These are phyloP conservation scores for Babyrousa celebensis DNA, from an alignment of 2,797 vertebrate genomes.

Conservation along the genomic window DNA sequence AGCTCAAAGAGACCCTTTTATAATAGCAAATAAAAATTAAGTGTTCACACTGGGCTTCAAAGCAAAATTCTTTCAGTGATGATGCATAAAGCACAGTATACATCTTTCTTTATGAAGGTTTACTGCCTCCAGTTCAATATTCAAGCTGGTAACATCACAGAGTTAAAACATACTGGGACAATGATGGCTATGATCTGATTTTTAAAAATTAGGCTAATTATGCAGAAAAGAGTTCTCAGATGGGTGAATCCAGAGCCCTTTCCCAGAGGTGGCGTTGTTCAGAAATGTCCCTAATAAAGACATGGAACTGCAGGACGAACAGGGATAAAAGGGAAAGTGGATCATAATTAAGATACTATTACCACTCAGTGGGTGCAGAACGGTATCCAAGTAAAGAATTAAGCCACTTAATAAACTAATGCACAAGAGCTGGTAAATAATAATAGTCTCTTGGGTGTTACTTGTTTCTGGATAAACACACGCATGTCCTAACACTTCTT, in stretches of 20 bases:
- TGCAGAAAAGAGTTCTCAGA: slow-evolving; percentile 79
- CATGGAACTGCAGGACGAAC: slow-evolving; percentile 50
- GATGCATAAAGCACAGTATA: slow-evolving; percentile 82
- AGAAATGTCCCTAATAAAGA: slow-evolving; percentile 75
- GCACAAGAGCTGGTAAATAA: slow-evolving; percentile 66
- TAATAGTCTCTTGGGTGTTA: slow-evolving; percentile 33
- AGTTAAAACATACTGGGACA: slow-evolving; percentile 82
- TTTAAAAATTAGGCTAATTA: slow-evolving; percentile 70
- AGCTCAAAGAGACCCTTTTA: slow-evolving; percentile 90
- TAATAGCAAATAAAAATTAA: slow-evolving; percentile 90
- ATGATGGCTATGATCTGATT: slow-evolving; percentile 73
- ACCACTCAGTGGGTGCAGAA: background rate
- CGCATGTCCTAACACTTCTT: slow-evolving; percentile 43
- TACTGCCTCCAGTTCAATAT: slow-evolving; percentile 81
- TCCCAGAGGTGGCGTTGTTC: slow-evolving; percentile 75
- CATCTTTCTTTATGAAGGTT: slow-evolving; percentile 86
- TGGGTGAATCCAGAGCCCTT: slow-evolving; percentile 74
- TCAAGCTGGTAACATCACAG: slow-evolving; percentile 84
- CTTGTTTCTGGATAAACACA: slow-evolving; percentile 48
- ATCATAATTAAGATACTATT: background rate
- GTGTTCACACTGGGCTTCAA: slow-evolving; percentile 89
- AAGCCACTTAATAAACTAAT: slow-evolving; percentile 41
- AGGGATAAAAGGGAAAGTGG: background rate
- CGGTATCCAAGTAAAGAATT: slow-evolving; percentile 18
- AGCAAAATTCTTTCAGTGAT: slow-evolving; percentile 85